These are phyloP conservation scores for Drosophila kikkawai DNA, from an alignment of 1,140 invertebrate species.

Conservation along the genomic window DNA sequence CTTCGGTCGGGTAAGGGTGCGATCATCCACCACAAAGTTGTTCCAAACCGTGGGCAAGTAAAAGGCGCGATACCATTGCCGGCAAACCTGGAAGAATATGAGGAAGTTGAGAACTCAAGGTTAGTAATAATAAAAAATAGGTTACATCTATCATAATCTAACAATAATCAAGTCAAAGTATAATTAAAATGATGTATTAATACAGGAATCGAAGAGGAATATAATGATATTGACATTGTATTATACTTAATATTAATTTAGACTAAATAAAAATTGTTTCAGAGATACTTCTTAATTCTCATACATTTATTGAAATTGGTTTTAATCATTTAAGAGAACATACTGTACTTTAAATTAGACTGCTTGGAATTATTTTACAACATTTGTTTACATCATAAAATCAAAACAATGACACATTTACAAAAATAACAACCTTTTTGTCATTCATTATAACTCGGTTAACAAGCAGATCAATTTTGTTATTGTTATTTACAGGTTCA, in stretches of 20 bases:
- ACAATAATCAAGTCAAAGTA: too few relatives aligned
- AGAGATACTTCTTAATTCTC: background rate
- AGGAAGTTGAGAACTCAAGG: background rate
- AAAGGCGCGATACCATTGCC: conserved; percentile 90
- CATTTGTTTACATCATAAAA: background rate
- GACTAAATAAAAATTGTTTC: too few relatives aligned
- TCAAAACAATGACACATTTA: background rate
- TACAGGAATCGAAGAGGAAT: too few relatives aligned
- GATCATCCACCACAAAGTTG: conserved; percentile 90
- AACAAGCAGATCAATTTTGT: background rate
- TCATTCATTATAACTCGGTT: background rate
- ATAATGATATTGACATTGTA: too few relatives aligned
- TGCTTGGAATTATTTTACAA: background rate
- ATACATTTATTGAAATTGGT: background rate
- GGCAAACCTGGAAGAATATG: conserved; percentile 65
- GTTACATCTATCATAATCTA: too few relatives aligned
- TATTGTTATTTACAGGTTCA: background rate
- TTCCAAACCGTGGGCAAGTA: conserved; percentile 91
- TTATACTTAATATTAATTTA: too few relatives aligned
- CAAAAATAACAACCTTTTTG: background rate
- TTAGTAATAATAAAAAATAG: background rate
- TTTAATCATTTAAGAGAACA: background rate
- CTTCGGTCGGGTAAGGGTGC: conserved; percentile 90
- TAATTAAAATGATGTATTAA: too few relatives aligned
- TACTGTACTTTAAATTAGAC: background rate